A percentile compares a stretch with the other conserved stretches of the same genome.
Evolutionary conservation across 1,140 invertebrate species (phyloP).

Genomic region (Arctopsyche grandis): DNA sequence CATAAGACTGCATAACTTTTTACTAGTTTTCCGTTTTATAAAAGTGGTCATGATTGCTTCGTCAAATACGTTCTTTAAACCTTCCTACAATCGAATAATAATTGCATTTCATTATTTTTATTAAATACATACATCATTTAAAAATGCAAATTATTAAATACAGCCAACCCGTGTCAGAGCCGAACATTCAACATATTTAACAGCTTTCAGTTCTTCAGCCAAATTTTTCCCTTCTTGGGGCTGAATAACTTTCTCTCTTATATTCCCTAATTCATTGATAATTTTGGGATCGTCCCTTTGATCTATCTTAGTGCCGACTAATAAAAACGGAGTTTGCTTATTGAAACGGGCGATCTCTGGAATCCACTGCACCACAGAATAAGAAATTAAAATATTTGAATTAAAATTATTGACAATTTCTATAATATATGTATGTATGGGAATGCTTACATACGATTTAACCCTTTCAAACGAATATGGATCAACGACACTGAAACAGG

Average conservation of each 20-base stretch:
- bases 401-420: no score
- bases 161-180: slow-evolving; percentile 76
- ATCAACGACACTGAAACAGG: slow-evolving; percentile 98
- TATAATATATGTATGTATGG: no score
- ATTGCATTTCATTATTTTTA: background rate
- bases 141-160: background rate
- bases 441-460: slow-evolving; percentile 79
- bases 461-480: slow-evolving; percentile 99
- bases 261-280: slow-evolving; percentile 98
- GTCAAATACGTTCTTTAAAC: slow-evolving; percentile 33
- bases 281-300: slow-evolving; percentile 97
- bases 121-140: background rate
- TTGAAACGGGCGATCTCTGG: slow-evolving; percentile 99
- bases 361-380: slow-evolving; percentile 84
- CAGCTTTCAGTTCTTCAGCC: slow-evolving; percentile 97
- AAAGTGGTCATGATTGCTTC: slow-evolving; percentile 31
- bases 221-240: slow-evolving; percentile 96
- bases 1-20: background rate
- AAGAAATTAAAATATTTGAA: background rate
- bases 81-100: slow-evolving; percentile 15
- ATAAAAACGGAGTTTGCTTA: slow-evolving; percentile 96
- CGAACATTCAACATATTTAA: slow-evolving; percentile 99
- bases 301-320: slow-evolving; percentile 99
- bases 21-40: slow-evolving; percentile 4
- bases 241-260: slow-evolving; percentile 98